These are phyloP conservation scores for Pipra filicauda DNA, from an alignment of 2,113 vertebrate genomes.

Conservation along the genomic window DNA sequence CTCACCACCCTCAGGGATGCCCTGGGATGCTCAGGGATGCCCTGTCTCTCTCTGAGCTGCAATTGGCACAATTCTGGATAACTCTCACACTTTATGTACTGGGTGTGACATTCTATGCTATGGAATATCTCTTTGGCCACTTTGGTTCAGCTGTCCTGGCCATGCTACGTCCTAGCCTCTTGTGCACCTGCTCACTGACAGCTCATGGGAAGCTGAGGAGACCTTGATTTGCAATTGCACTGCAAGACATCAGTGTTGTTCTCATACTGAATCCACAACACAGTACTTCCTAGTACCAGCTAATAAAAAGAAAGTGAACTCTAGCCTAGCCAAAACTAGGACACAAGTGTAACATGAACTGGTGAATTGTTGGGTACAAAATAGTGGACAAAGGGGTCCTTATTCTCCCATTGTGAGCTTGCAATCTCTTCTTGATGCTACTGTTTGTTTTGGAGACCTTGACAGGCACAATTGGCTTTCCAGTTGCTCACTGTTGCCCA, in stretches of 20 bases:
- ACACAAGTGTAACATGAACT: not conserved
- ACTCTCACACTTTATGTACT: not conserved
- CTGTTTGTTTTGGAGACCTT: not conserved
- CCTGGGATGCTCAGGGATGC: not conserved
- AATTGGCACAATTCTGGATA: not conserved
- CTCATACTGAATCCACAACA: not conserved
- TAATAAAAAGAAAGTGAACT: not conserved
- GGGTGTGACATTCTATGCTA: not conserved
- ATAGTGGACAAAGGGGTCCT: not conserved
- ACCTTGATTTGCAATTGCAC: not conserved
- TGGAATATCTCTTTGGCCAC: not conserved
- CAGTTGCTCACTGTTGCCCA: not conserved
- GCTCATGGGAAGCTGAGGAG: not conserved
- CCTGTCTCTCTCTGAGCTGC: not conserved
- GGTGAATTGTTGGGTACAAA: not conserved
- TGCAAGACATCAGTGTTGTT: not conserved
- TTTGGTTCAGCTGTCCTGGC: not conserved
- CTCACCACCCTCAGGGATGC: not conserved
- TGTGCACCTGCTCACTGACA: not conserved
- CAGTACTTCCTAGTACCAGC: not conserved
- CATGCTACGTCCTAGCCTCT: not conserved
- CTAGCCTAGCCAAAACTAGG: not conserved
- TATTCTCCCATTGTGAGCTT: not conserved
- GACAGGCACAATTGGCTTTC: not conserved
- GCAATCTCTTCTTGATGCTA: rapidly evolving